Evolutionary conservation across 2,888 invertebrate species (phyloP), one percentile per base, ranked within the genome.

Genomic region (Furcula furcula): DNA sequence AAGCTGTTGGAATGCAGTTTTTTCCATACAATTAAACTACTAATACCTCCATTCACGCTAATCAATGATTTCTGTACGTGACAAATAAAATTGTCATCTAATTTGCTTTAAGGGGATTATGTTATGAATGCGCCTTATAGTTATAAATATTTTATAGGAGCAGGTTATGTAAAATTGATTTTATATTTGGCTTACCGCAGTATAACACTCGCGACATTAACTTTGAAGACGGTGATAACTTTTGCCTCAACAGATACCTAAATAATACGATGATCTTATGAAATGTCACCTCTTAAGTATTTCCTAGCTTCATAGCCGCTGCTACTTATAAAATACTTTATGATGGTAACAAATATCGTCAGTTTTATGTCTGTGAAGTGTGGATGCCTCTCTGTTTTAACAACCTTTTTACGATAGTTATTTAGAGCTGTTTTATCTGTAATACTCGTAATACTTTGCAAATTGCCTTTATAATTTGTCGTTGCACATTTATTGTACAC

Each of bases 291-390:
- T 40, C 55, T 55, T 55, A 52, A 48, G 54, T 36, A 44, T 55
- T 64, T 55, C 51, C 51, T 54, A 50, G 59, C 63, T 53, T 55
- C 55, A 49, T 42, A 38, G 39, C 34, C 38, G 52, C 42, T 42
- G 63, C 51, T 61, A 65, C 56, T 62, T 65, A 67, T 68, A 68
- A 72, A 70, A 66, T 64, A 53, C 54, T 76, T 79, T 79, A 78
- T 60, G 69, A 56, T 54, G 59, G 65, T 58, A 65, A 74, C 76
- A 75, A 79, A 76, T 74, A 72, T 65, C 50, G 59, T 46, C 42
- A 51, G 63, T 72, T 73, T 72, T 67, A 72, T 73, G 64, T 59
- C 60, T 60, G 60, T 60, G 59, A 59, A 67, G 60, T 49, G 34
- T 50, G 32, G 19, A 30, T 27, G 46, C 55, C 47, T 62, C 62